These are phyloP conservation scores for Ardeotis arabs DNA, from an alignment of 2,113 vertebrate genomes.

Conservation along the genomic window DNA sequence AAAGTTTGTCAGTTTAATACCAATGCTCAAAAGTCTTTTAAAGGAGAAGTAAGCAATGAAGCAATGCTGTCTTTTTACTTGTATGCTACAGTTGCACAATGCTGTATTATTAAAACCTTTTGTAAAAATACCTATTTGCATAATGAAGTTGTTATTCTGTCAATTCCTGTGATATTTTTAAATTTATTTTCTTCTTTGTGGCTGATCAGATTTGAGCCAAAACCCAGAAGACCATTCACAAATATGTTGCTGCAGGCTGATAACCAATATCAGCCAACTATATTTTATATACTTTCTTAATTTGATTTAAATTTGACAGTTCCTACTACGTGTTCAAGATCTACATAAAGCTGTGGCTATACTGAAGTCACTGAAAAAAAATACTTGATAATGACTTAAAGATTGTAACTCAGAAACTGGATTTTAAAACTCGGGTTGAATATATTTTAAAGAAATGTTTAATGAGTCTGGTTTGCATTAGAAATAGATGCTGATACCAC, in stretches of 20 bases:
- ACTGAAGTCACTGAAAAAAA: not conserved
- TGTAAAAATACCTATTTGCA: not conserved
- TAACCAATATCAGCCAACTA: not conserved
- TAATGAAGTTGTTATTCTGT: not conserved
- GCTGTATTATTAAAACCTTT: not conserved
- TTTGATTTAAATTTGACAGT: not conserved
- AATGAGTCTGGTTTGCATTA: not conserved
- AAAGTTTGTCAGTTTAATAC: not conserved
- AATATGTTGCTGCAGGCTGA: not conserved
- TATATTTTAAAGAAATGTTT: not conserved
- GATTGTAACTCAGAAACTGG: not conserved
- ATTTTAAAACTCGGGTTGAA: not conserved
- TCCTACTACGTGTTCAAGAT: not conserved
- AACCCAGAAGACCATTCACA: not conserved
- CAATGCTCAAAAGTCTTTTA: not conserved
- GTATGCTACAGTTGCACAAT: not conserved
- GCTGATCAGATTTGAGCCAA: not conserved
- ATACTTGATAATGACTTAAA: not conserved
- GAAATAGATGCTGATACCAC: not conserved
- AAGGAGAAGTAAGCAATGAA: not conserved
- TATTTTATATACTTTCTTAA: not conserved
- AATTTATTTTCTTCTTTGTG: not conserved
- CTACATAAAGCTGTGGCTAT: not conserved
- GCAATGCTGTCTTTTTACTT: not conserved
- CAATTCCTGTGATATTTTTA: not conserved